A percentile compares a stretch with the other conserved stretches of the same genome.
Conservation (phyloP, 2,113 vertebrate genomes). For the Myanophis thanlyinensis region DNA sequence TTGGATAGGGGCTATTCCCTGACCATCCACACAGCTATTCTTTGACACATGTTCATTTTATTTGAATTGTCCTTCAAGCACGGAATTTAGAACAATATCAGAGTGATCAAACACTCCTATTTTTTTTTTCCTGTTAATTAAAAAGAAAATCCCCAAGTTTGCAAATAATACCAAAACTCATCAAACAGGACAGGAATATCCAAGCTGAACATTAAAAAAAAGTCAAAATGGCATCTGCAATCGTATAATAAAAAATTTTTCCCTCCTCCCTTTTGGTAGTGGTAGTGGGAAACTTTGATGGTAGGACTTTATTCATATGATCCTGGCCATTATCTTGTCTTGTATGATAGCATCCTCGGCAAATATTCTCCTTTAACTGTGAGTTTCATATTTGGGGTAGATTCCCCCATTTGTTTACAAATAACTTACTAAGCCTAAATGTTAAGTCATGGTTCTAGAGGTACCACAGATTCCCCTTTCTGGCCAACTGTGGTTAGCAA, state of each 20-base stretch:
- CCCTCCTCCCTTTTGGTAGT: neutral
- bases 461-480: neutral
- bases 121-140: neutral
- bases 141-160: neutral
- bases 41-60: neutral
- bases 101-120: neutral
- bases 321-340: neutral
- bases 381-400: neutral
- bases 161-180: neutral
- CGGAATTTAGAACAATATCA: neutral
- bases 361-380: neutral
- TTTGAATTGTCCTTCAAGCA: neutral
- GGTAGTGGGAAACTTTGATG: no score
- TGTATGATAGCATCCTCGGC: neutral
- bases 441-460: neutral
- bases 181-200: neutral
- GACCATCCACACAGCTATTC: neutral
- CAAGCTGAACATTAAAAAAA: neutral
- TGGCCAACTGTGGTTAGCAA: neutral
- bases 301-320: neutral
- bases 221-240: neutral
- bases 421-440: neutral
- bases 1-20: neutral
- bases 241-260: neutral
- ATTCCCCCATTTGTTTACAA: neutral